Evolutionary conservation across 1,140 invertebrate species (phyloP).

Genomic region (Philopotamus ludificatus): DNA sequence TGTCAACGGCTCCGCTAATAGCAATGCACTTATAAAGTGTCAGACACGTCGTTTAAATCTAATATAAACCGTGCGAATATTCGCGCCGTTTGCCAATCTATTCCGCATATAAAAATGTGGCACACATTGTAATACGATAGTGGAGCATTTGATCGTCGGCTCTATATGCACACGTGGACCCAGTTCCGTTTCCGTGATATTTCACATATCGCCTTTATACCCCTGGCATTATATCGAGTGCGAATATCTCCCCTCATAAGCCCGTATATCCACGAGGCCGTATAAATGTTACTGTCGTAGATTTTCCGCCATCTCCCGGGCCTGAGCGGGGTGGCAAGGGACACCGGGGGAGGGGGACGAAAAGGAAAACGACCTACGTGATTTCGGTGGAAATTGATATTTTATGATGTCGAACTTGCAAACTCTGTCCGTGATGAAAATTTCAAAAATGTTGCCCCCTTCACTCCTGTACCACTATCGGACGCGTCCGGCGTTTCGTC

Average conservation of each 20-base stretch:
- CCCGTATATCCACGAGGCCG: slow-evolving; percentile 8
- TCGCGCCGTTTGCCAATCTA: too few relatives aligned
- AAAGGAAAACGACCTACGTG: slow-evolving; percentile 40
- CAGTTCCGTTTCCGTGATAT: too few relatives aligned
- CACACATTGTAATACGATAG: neutral
- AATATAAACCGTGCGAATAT: neutral
- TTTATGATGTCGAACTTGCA: slow-evolving; percentile 42
- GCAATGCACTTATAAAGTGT: too few relatives aligned
- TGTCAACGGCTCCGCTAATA: too few relatives aligned
- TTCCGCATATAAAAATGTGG: too few relatives aligned
- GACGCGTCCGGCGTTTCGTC: neutral
- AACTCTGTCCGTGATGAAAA: slow-evolving; percentile 39
- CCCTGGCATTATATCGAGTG: neutral
- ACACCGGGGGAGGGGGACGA: neutral
- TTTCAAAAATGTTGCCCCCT: slow-evolving; percentile 27
- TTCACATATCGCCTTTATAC: neutral
- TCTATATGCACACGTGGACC: too few relatives aligned
- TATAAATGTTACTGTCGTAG: slow-evolving; percentile 24
- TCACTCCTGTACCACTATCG: neutral
- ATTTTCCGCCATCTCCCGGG: neutral
- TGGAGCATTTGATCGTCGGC: neutral
- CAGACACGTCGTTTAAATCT: slow-evolving; percentile 4
- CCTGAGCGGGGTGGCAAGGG: slow-evolving; percentile 6
- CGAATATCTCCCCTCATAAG: slow-evolving; percentile 5
- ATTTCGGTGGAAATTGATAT: slow-evolving; percentile 42